phyloP scores from a whole-genome alignment of 2,113 vertebrate genomes.

The Urocynchramus pylzowi region DNA sequence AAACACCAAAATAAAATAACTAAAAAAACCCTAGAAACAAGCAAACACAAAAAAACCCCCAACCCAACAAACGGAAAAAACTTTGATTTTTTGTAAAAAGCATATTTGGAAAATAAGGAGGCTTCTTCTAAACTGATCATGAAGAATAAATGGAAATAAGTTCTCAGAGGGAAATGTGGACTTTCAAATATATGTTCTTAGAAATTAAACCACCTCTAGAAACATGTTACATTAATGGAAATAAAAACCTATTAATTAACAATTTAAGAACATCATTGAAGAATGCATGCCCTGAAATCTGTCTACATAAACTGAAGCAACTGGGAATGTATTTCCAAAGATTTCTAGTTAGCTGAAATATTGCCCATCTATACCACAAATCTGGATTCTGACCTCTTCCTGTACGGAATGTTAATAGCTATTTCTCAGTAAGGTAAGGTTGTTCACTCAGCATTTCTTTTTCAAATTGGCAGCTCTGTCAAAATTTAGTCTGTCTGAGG shows the following conservation, averaged over 20 bases:
- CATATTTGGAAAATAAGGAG: neutral
- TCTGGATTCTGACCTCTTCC: neutral
- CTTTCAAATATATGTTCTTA: neutral
- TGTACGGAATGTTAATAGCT: neutral
- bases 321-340: neutral
- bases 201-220: neutral
- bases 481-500: neutral
- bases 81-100: neutral
- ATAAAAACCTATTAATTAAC: neutral
- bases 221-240: neutral
- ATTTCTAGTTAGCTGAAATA: neutral
- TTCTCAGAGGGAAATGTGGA: neutral
- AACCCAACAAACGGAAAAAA: neutral
- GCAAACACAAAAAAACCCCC: neutral
- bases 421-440: neutral
- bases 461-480: neutral
- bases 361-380: neutral
- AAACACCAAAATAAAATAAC: neutral
- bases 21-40: neutral
- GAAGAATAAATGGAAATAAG: neutral
- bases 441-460: neutral
- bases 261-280: neutral
- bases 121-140: neutral
- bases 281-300: neutral
- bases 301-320: neutral